Conservation (phyloP, 2,888 invertebrate species). For the Lasioglossum oenotherae region DNA sequence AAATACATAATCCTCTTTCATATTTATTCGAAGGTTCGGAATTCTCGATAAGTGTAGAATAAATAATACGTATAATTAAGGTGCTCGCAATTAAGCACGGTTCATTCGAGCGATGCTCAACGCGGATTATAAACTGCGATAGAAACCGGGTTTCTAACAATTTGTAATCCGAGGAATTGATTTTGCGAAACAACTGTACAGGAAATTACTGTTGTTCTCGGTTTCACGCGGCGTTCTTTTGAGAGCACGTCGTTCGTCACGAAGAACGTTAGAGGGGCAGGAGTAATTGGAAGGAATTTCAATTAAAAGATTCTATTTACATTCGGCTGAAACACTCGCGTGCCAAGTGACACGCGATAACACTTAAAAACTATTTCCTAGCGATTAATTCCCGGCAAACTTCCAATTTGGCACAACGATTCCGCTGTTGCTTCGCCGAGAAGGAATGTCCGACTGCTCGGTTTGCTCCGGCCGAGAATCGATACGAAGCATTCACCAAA, state of each 20-base stretch:
- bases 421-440: conserved; percentile 4
- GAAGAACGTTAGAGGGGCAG: background rate
- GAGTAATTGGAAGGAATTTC: background rate
- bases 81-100: background rate
- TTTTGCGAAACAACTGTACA: background rate
- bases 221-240: background rate
- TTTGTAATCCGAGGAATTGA: background rate
- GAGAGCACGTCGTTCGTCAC: background rate
- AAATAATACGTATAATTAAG: background rate
- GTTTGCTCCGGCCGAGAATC: background rate
- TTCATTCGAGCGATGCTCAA: background rate
- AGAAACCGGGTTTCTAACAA: background rate
- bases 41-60: background rate
- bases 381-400: conserved; percentile 32
- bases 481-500: background rate
- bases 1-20: background rate
- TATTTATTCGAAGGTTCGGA: background rate
- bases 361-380: conserved; percentile 29
- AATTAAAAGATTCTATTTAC: conserved; percentile 21
- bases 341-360: conserved; percentile 25
- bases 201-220: background rate
- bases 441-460: conserved; percentile 18
- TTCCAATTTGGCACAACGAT: conserved; percentile 19
- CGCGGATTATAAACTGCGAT: background rate
- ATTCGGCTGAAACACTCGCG: background rate